Conservation (phyloP, 2,888 invertebrate genomes). For the Graphium colonna region DNA sequence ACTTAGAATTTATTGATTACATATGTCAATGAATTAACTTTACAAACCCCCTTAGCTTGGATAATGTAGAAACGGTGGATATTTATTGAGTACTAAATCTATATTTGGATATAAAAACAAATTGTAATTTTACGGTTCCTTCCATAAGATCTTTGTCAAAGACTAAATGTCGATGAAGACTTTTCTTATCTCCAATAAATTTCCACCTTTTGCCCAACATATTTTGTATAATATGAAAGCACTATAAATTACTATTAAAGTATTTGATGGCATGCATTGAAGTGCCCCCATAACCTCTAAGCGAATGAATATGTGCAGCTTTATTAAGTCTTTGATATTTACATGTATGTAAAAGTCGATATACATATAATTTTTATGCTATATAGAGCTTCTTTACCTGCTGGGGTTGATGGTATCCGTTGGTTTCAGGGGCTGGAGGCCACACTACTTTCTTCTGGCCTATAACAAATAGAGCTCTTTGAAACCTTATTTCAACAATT, state of each 20-base stretch:
- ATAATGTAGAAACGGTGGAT: constrained; percentile 5
- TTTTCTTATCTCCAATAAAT: constrained; percentile 11
- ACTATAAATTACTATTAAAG: constrained; percentile 14
- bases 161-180: no score
- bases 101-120: no score
- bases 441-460: constrained; percentile 92
- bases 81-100: no score
- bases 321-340: constrained; percentile 40
- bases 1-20: no score
- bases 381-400: constrained; percentile 75
- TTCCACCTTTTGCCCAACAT: constrained; percentile 5
- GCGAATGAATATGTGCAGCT: constrained; percentile 60
- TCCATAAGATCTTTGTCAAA: no score
- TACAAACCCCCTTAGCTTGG: constrained; percentile 13
- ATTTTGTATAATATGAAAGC: constrained; percentile 20
- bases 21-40: no score
- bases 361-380: no score
- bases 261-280: constrained; percentile 47
- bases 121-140: no score
- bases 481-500: neutral
- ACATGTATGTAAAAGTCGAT: constrained; percentile 39
- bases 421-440: constrained; percentile 88
- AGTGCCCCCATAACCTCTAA: constrained; percentile 45
- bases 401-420: constrained; percentile 80
- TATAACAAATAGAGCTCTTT: constrained; percentile 65